Evolutionary conservation across 2,888 invertebrate species (phyloP).

Genomic region (Drosophila stalkeri): DNA sequence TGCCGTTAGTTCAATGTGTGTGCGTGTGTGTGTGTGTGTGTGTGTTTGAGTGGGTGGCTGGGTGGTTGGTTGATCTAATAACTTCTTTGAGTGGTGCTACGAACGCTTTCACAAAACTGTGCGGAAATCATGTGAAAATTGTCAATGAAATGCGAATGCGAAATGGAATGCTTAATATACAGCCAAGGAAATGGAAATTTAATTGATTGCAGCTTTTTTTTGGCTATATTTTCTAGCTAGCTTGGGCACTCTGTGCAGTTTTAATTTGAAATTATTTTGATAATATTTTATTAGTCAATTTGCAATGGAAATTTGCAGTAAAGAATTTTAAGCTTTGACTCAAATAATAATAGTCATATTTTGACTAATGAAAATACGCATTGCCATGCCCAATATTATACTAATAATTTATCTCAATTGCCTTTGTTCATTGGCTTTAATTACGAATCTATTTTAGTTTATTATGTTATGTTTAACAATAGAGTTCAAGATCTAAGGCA

Average conservation of each 20-base stretch:
- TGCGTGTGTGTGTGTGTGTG: not conserved
- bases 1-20: slow-evolving; percentile 30
- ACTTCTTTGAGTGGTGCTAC: slow-evolving; percentile 32
- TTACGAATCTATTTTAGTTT: too few species aligned
- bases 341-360: too few species aligned
- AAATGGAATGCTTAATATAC: slow-evolving; percentile 8
- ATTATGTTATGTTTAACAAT: too few species aligned
- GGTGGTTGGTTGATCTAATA: not conserved
- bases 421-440: not conserved
- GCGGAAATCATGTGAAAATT: slow-evolving; percentile 14
- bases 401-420: not conserved
- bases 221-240: not conserved
- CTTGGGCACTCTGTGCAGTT: not conserved
- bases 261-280: too few species aligned
- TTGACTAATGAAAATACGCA: too few species aligned
- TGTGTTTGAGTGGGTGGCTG: not conserved
- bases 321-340: too few species aligned
- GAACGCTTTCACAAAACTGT: slow-evolving; percentile 17
- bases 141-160: slow-evolving; percentile 15
- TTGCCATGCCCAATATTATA: not conserved
- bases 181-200: not conserved
- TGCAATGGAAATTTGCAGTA: too few species aligned
- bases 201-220: too few species aligned
- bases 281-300: too few species aligned
- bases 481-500: not conserved